A percentile compares a stretch with the other conserved stretches of the same genome.
phyloP scores from a whole-genome alignment of 2,888 invertebrate genomes.

The Halictus quadricinctus region DNA sequence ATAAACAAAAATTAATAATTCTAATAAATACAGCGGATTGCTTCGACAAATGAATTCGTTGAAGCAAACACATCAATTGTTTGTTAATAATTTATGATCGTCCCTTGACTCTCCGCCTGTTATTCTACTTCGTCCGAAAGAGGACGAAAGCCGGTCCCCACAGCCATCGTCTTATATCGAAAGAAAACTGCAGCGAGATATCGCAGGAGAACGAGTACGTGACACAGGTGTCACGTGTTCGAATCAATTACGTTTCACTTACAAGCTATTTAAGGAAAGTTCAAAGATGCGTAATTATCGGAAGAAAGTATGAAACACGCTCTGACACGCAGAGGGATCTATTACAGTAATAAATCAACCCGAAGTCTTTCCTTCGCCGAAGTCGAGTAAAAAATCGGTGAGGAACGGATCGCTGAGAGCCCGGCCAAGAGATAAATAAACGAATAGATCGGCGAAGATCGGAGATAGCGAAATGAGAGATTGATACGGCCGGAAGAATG shows the following conservation, averaged over 20 bases:
- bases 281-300: background rate
- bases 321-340: background rate
- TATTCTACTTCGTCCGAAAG: too few relatives aligned
- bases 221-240: background rate
- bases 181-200: too few relatives aligned
- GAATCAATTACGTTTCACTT: background rate
- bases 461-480: slow-evolving; percentile 39
- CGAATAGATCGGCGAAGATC: slow-evolving; percentile 18
- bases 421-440: background rate
- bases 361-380: background rate
- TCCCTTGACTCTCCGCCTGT: background rate
- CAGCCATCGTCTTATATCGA: too few relatives aligned
- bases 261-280: background rate
- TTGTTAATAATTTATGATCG: background rate
- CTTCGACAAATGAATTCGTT: background rate
- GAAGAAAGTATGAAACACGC: background rate
- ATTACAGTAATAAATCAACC: background rate
- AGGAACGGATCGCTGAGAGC: background rate
- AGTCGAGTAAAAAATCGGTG: background rate
- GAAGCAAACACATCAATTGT: background rate
- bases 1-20: background rate
- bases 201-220: too few relatives aligned
- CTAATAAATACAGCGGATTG: background rate
- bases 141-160: too few relatives aligned
- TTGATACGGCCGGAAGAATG: slow-evolving; percentile 44